Percentiles rank a stretch among this genome's conserved stretches.
Conservation (phyloP, 1,140 invertebrate genomes). For the Metaphire vulgaris region DNA sequence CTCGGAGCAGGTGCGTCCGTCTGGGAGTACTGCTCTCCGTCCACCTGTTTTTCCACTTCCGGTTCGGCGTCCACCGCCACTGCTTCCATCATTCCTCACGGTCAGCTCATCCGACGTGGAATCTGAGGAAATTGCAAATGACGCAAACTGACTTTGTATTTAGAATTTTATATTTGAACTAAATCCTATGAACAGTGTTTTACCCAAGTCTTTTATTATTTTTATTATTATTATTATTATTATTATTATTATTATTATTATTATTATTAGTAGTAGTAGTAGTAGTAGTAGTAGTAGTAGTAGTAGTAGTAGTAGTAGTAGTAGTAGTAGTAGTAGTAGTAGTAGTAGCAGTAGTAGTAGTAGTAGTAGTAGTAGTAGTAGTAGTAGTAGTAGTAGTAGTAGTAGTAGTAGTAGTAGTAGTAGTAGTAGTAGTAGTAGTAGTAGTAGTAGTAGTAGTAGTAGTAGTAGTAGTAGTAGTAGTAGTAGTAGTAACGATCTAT, state of each 20-base stretch:
- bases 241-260: background rate
- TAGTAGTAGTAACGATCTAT: background rate
- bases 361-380: background rate
- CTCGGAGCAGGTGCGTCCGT: no score
- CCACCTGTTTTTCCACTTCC: background rate
- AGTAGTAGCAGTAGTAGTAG: background rate
- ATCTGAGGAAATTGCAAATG: no score
- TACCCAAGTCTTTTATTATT: no score
- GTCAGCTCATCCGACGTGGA: no score
- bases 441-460: background rate
- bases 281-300: slow-evolving; percentile 2
- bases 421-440: background rate
- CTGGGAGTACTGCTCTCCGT: background rate
- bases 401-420: slow-evolving; percentile 2
- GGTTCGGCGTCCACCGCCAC: background rate
- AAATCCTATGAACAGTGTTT: no score
- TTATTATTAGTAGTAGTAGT: background rate
- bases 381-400: background rate
- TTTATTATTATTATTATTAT: no score
- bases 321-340: background rate
- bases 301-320: slow-evolving; percentile 3
- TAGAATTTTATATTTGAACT: no score
- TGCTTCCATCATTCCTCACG: background rate
- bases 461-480: background rate
- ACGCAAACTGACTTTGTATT: no score